A percentile compares a stretch with the other conserved stretches of the same genome.
Evolutionary conservation across 1,140 invertebrate genomes (phyloP).

Genomic region (Heliconius nattereri): DNA sequence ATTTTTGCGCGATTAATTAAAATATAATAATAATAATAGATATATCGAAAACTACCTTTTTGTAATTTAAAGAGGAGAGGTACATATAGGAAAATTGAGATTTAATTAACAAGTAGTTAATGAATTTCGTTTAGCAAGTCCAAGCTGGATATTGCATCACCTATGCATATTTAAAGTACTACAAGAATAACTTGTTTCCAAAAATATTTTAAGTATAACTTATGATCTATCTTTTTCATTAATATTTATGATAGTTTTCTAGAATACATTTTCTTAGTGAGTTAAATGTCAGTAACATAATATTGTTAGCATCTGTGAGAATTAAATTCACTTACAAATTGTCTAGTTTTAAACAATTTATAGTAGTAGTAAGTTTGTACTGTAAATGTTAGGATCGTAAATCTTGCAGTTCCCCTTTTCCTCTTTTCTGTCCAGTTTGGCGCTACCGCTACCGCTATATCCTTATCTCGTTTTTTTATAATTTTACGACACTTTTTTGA

Average conservation of each 20-base stretch:
- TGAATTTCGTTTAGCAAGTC: background rate
- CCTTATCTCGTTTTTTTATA: constrained; percentile 7
- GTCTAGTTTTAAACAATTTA: background rate
- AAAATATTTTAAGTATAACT: constrained; percentile 5
- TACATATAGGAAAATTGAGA: background rate
- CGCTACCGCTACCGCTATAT: background rate
- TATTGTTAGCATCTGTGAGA: background rate
- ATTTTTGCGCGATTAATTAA: background rate
- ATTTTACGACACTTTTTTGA: background rate
- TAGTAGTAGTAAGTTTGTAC: background rate
- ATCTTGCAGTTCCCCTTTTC: background rate
- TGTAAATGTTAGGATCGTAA: background rate
- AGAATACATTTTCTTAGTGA: background rate
- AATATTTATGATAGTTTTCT: no score
- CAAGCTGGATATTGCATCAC: constrained; percentile 27
- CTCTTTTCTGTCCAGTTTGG: background rate
- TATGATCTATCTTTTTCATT: no score
- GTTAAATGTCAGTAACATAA: background rate
- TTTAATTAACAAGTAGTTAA: background rate
- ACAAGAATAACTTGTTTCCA: background rate
- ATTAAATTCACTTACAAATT: background rate
- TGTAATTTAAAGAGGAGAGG: background rate
- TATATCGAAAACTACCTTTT: no score
- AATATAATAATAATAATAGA: background rate
- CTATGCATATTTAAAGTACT: constrained; percentile 23